A percentile compares a stretch with the other conserved stretches of the same genome.
phyloP scores from a whole-genome alignment of 2,888 invertebrate species.

The Stomorhina lunata region DNA sequence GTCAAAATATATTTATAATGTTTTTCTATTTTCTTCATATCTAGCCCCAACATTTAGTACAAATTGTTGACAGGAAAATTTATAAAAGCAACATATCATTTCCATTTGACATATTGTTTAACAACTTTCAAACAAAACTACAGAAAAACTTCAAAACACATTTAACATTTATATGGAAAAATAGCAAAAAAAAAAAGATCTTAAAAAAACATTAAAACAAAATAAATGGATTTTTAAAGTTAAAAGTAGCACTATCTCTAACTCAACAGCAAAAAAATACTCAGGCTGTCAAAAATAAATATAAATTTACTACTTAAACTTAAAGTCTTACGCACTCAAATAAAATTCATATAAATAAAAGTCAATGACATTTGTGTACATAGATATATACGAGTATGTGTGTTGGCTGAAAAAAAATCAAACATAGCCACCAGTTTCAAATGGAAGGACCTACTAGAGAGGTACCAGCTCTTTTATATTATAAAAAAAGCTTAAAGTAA shows the following conservation, averaged over 20 bases:
- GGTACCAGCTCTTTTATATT: no score
- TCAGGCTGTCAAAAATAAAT: constrained; percentile 6
- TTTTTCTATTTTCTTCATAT: neutral
- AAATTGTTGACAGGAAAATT: constrained; percentile 56
- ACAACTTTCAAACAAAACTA: constrained; percentile 47
- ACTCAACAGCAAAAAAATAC: neutral
- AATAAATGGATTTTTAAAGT: constrained; percentile 33
- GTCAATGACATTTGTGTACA: constrained; percentile 21
- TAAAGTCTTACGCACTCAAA: neutral
- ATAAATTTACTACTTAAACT: constrained; percentile 24
- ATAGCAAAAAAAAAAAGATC: neutral
- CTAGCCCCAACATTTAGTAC: constrained; percentile 34
- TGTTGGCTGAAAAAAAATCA: no score
- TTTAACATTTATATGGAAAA: neutral
- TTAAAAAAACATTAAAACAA: neutral
- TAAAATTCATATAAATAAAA: constrained; percentile 10
- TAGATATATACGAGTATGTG: neutral
- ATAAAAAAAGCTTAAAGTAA: no score
- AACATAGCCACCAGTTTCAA: neutral
- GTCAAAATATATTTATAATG: constrained; percentile 23
- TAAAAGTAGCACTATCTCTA: constrained; percentile 9
- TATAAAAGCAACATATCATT: constrained; percentile 54
- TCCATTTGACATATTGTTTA: constrained; percentile 61
- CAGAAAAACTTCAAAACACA: constrained; percentile 1
- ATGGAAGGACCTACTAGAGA: no score